Evolutionary conservation across 23 tunicate species (phyloP).

Genomic region (Trididemnum miniatum): DNA sequence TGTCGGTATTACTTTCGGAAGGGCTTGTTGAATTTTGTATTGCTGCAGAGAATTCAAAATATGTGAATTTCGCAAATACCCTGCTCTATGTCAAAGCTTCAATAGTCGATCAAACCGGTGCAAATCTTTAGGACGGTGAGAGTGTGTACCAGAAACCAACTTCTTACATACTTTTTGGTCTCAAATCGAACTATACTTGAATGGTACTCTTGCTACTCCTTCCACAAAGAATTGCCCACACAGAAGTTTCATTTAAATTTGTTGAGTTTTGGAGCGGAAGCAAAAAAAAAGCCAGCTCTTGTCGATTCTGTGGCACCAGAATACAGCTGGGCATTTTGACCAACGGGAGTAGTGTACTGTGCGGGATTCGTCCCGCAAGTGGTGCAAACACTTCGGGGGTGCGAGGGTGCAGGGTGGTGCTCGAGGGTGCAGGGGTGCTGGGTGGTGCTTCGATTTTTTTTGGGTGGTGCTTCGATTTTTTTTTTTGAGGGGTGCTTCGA

Average conservation of each 20-base stretch:
- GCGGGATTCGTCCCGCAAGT: too few relatives aligned
- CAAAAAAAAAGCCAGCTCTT: background rate
- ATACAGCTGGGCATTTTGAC: background rate
- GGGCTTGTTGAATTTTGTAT: background rate
- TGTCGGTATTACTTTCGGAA: background rate
- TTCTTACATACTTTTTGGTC: background rate
- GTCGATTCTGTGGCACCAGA: background rate
- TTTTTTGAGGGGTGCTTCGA: too few relatives aligned
- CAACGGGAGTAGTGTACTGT: too few relatives aligned
- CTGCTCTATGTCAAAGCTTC: background rate
- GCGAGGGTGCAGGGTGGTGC: too few relatives aligned
- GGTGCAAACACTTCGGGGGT: too few relatives aligned
- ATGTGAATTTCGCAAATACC: background rate
- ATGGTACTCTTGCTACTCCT: background rate
- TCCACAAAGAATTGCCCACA: background rate
- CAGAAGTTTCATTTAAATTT: too few relatives aligned
- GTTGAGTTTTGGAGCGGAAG: background rate
- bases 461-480: too few relatives aligned
- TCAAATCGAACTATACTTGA: background rate
- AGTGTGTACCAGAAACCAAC: background rate
- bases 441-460: too few relatives aligned
- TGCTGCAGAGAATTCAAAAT: background rate
- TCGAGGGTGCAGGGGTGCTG: too few relatives aligned
- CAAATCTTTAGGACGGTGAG: background rate
- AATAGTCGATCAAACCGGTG: background rate